These are phyloP conservation scores for Yoshiicerus persimilis DNA, from an alignment of 1,140 invertebrate species.

Conservation along the genomic window DNA sequence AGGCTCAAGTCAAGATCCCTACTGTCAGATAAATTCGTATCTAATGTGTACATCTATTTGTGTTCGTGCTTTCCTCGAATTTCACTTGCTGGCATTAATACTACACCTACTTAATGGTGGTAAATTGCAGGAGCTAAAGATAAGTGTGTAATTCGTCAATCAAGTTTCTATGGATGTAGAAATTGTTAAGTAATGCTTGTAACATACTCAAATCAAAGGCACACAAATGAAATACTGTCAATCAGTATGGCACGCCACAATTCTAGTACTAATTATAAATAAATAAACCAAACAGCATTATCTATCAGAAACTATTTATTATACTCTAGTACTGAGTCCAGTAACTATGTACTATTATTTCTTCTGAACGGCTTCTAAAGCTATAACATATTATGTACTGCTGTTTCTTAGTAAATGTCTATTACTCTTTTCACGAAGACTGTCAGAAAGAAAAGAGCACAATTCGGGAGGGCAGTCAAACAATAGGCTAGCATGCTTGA, in stretches of 20 bases:
- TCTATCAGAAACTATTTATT: background rate
- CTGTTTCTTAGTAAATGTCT: background rate
- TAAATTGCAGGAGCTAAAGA: background rate
- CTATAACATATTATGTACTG: background rate
- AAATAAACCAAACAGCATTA: background rate
- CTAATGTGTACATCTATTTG: background rate
- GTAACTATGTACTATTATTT: background rate
- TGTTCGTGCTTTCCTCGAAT: background rate
- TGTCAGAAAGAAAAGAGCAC: background rate
- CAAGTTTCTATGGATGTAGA: background rate
- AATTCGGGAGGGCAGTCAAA: conserved; percentile 25
- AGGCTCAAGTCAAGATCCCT: background rate
- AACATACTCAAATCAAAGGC: background rate
- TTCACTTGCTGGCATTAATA: background rate
- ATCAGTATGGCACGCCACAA: background rate
- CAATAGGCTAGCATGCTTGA: conserved; percentile 43
- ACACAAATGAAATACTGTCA: background rate
- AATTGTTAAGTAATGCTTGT: background rate
- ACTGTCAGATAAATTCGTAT: background rate
- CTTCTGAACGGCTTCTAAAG: background rate
- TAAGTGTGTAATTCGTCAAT: background rate
- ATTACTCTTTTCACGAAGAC: background rate
- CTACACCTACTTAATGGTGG: background rate
- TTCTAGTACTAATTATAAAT: background rate
- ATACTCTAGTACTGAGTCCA: background rate